Percentiles rank a stretch among this genome's conserved stretches.
Conservation (phyloP, 2,888 invertebrate species). For the Diachrysia chrysitis region DNA sequence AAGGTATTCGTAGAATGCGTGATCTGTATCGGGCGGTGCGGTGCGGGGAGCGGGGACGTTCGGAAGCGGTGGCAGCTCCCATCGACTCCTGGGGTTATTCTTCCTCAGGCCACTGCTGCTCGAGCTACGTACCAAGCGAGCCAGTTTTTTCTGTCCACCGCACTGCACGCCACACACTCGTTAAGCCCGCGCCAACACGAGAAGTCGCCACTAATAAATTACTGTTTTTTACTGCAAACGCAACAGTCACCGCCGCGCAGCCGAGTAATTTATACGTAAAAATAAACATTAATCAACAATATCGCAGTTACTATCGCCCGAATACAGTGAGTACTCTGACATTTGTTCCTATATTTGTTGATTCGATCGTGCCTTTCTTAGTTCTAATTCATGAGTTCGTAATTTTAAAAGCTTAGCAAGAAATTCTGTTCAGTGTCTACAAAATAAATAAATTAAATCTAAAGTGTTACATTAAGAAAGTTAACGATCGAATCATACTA, state of each 20-base stretch:
- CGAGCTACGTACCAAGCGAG: conserved; percentile 87
- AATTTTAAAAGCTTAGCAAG: conserved; percentile 10
- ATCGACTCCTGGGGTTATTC: conserved; percentile 90
- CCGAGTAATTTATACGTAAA: conserved; percentile 87
- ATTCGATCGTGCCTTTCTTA: conserved; percentile 77
- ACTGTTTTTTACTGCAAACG: conserved; percentile 88
- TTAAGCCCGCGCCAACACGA: conserved; percentile 91
- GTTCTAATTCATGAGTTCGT: conserved; percentile 53
- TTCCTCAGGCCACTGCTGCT: conserved; percentile 89
- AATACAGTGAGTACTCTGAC: conserved; percentile 86
- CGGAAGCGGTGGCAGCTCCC: conserved; percentile 90
- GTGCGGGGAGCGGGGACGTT: conserved; percentile 84
- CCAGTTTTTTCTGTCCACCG: conserved; percentile 91
- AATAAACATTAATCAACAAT: conserved; percentile 87
- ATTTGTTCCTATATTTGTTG: conserved; percentile 74
- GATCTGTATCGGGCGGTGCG: conserved; percentile 88
- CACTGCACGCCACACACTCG: conserved; percentile 90
- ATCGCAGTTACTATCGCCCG: conserved; percentile 84
- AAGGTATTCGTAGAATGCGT: conserved; percentile 89
- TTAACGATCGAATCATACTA: conserved; percentile 47
- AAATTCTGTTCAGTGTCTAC: conserved; percentile 12
- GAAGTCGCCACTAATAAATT: conserved; percentile 91
- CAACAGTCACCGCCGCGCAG: conserved; percentile 88
- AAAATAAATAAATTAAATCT: conserved; percentile 17
- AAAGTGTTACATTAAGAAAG: conserved; percentile 21